Base-by-base conservation (phyloP, 2,113 vertebrate genomes). In the Sebastes fasciatus region DNA sequence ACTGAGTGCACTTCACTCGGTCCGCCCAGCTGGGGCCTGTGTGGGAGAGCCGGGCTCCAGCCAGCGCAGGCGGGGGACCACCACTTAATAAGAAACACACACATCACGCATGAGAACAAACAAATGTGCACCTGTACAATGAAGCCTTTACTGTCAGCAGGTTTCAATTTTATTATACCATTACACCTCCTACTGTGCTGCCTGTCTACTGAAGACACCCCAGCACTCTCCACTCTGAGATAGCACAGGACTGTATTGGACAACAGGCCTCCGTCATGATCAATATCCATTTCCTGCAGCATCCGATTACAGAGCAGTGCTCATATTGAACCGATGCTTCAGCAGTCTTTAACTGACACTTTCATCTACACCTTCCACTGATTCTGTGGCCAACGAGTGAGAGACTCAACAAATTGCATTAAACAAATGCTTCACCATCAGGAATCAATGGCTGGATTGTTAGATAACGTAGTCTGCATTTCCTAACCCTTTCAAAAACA, bases 21-120 rank as follows among this genome's bases (percentile, higher is more conserved):
- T 99, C 98, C 0, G 98, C 98, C 97, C 98, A 99, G 83, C 98
- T 99, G 12, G 96, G 97, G 71, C 97, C 98, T 7, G 97, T 89
- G 77, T 97, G 95, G 83, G 97, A 94, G 86, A 98, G 94, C 12
- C 97, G 96, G 0, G 96, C 94, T 7, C 96, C 91, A 75, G 96
- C 93, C 84, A 96, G 92, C 0, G 96, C 88, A 68, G 96, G 94
- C 74, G 97, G 86, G 26, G 97, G 96, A 66, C 95, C 95, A 66
- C 95, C 95, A 85, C 98, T 99, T 77, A 46, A 87, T 57, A 80
- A 85, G 61, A 89, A 60, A 90, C 21, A 82, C 12, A 85, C 42
- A 68, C 19, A 87, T 57, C 8, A 84, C 46, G 26, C 10, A 70
- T 52, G 3, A 73, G 23, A 83, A 83, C 16, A 75, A 77, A 72